phyloP scores from a whole-genome alignment of 2,797 vertebrate species.

The Euthynnus affinis region DNA sequence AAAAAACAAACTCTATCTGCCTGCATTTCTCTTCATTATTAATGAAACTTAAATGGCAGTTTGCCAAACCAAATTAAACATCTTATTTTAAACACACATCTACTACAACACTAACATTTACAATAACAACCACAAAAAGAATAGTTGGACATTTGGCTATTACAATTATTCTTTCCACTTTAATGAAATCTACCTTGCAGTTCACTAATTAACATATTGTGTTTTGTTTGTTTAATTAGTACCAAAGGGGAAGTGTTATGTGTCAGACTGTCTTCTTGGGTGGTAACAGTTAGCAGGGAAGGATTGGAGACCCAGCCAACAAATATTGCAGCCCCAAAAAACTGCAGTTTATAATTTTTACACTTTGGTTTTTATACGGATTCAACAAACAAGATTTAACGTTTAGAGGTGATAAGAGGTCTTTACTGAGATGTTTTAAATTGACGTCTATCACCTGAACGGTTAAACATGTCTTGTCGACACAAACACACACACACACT shows the following conservation, averaged over 20 bases:
- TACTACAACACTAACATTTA: neutral
- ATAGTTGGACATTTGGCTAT: neutral
- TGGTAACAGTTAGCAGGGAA: no score
- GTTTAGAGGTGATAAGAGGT: neutral
- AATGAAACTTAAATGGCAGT: slow-evolving; percentile 57
- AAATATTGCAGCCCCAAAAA: no score
- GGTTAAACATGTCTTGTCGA: neutral
- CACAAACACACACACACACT: slow-evolving; percentile 6
- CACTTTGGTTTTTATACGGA: no score
- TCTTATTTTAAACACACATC: slow-evolving; percentile 6
- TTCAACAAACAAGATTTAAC: no score
- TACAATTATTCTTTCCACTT: no score
- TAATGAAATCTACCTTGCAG: no score
- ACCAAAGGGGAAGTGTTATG: no score
- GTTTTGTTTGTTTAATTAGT: no score
- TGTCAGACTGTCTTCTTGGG: no score
- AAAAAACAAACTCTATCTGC: slow-evolving; percentile 37
- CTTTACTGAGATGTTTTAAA: slow-evolving; percentile 36
- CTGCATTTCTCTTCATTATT: slow-evolving; percentile 57
- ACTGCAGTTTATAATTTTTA: no score
- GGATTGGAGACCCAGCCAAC: no score
- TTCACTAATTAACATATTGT: no score
- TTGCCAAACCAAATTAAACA: slow-evolving; percentile 41
- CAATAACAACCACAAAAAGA: neutral
- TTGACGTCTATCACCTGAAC: slow-evolving; percentile 15